Evolutionary conservation across 2,888 invertebrate species (phyloP).

Genomic region (Isotomurus palustris): DNA sequence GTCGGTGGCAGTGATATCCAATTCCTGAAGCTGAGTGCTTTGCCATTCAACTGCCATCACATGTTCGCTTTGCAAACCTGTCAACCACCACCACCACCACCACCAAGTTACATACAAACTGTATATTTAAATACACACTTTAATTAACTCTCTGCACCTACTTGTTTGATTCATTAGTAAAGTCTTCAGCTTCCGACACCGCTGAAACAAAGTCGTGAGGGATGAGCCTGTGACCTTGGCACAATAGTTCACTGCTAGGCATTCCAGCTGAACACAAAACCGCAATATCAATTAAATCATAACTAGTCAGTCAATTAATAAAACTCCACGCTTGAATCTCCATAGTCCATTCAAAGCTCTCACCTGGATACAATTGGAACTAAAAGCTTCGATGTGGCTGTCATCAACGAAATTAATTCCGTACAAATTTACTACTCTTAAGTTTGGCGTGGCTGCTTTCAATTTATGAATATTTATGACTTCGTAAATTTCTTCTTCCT

Average conservation of each 20-base stretch:
- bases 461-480: constrained; percentile 98
- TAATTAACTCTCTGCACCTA: constrained; percentile 52
- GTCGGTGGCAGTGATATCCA: constrained; percentile 97
- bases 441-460: constrained; percentile 95
- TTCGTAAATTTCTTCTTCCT: constrained; percentile 98
- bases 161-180: constrained; percentile 96
- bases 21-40: constrained; percentile 84
- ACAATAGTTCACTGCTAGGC: constrained; percentile 95
- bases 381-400: constrained; percentile 96
- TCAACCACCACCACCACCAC: constrained; percentile 21
- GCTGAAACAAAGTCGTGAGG: constrained; percentile 85
- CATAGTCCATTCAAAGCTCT: too few species aligned
- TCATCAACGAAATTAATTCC: constrained; percentile 98
- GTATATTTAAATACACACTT: neutral
- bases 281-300: neutral
- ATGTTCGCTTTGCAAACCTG: constrained; percentile 83
- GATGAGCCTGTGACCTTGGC: constrained; percentile 94
- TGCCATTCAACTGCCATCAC: constrained; percentile 98
- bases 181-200: constrained; percentile 85
- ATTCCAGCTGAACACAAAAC: constrained; percentile 62
- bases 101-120: too few species aligned
- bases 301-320: too few species aligned
- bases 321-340: too few species aligned
- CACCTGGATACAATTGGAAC: constrained; percentile 88
- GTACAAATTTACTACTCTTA: constrained; percentile 94